These are phyloP conservation scores for Gallinago paraguaiae DNA, from an alignment of 2,113 vertebrate genomes.

Conservation along the genomic window DNA sequence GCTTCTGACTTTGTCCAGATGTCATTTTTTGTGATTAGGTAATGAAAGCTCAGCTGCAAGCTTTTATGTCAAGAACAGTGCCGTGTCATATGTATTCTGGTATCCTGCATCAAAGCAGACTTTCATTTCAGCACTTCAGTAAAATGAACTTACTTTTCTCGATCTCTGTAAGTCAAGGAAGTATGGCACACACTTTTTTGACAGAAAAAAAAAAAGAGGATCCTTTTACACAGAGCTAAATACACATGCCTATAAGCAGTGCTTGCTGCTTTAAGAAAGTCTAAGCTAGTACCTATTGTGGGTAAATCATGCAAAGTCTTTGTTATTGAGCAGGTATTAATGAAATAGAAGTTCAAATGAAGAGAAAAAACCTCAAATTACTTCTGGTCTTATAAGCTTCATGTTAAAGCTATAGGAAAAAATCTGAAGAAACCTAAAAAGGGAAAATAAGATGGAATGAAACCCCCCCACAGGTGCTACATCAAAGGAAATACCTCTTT, in stretches of 20 bases:
- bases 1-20: constrained; percentile 36
- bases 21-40: constrained; percentile 46
- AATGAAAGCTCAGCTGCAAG: constrained; percentile 60
- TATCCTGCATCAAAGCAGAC: constrained; percentile 61
- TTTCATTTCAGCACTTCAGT: constrained; percentile 56
- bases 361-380: constrained; percentile 2
- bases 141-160: constrained; percentile 63
- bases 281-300: constrained; percentile 26
- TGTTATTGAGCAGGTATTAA: not conserved
- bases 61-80: constrained; percentile 60
- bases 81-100: constrained; percentile 52
- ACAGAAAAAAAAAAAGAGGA: constrained; percentile 16
- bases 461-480: not conserved
- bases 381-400: not conserved
- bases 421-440: not conserved
- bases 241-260: constrained; percentile 24
- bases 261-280: constrained; percentile 52
- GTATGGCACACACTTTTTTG: constrained; percentile 26
- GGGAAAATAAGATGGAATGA: not conserved
- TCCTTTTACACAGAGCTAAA: constrained; percentile 42
- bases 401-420: not conserved
- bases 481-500: constrained; percentile 5
- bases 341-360: constrained; percentile 30
- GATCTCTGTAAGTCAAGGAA: constrained; percentile 48
- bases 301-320: not conserved